Percentiles rank a stretch among this genome's conserved stretches.
phyloP scores from a whole-genome alignment of 2,888 invertebrate genomes.

The Harmothoe impar region DNA sequence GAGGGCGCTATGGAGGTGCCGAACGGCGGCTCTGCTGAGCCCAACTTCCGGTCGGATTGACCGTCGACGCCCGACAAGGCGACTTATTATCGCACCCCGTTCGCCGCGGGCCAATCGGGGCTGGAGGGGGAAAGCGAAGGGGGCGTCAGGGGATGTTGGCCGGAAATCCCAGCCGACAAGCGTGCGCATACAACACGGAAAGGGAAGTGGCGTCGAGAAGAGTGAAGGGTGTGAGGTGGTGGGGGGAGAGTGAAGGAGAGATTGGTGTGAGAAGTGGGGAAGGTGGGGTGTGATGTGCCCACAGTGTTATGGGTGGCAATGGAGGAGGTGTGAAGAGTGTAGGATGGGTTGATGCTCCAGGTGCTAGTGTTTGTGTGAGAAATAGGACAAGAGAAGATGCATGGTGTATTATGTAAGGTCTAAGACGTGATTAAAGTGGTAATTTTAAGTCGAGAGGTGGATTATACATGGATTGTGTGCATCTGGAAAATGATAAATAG shows the following conservation, averaged over 20 bases:
- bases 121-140: neutral
- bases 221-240: neutral
- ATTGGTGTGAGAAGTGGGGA: neutral
- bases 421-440: too few species aligned
- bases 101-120: neutral
- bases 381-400: too few species aligned
- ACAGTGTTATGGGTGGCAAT: neutral
- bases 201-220: neutral
- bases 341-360: neutral
- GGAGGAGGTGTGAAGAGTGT: neutral
- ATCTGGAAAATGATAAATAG: too few species aligned
- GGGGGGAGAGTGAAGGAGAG: neutral
- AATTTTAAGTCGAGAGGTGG: too few species aligned
- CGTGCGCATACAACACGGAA: conserved; percentile 25
- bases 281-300: neutral
- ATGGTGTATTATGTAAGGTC: too few species aligned
- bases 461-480: too few species aligned
- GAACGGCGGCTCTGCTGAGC: neutral
- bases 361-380: too few species aligned
- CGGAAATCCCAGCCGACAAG: conserved; percentile 11
- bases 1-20: neutral
- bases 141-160: neutral
- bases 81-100: neutral
- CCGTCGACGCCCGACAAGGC: conserved; percentile 35
- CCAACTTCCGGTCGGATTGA: conserved; percentile 28